A percentile compares a stretch with the other conserved stretches of the same genome.
These are phyloP conservation scores for Drosophila colorata DNA, from an alignment of 2,888 invertebrate genomes.

Conservation along the genomic window DNA sequence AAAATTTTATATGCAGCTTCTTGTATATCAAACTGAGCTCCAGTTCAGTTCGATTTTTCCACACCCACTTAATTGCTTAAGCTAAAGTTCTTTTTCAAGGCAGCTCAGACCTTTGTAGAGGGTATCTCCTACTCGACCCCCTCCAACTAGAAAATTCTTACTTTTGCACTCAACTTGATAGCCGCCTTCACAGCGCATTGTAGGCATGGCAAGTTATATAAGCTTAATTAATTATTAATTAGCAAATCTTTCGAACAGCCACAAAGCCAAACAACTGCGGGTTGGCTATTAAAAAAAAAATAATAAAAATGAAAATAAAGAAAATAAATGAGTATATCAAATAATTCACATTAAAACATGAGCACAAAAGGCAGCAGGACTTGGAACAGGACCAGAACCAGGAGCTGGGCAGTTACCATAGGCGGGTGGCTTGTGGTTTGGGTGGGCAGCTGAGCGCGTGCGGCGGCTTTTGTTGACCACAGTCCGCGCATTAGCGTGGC, in stretches of 20 bases:
- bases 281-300: conserved; percentile 15
- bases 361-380: conserved; percentile 53
- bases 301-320: conserved; percentile 17
- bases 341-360: conserved; percentile 64
- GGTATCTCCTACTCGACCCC: background rate
- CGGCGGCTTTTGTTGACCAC: conserved; percentile 73
- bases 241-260: conserved; percentile 63
- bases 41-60: no score
- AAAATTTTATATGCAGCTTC: no score
- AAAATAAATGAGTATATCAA: conserved; percentile 58
- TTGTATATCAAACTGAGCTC: no score
- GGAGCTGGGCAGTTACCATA: conserved; percentile 1
- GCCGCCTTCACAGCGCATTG: conserved; percentile 7
- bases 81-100: no score
- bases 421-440: background rate
- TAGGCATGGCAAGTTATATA: conserved; percentile 58
- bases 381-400: conserved; percentile 10
- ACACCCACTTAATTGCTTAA: no score
- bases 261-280: conserved; percentile 70
- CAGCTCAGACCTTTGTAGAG: background rate
- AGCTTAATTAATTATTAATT: conserved; percentile 80
- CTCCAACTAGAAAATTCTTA: background rate
- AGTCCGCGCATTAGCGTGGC: conserved; percentile 77
- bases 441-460: conserved; percentile 59
- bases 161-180: conserved; percentile 17